Evolutionary conservation across 2,113 vertebrate genomes (phyloP), one percentile per base, ranked within the genome.

Genomic region (Dunckerocampus dactyliophorus): DNA sequence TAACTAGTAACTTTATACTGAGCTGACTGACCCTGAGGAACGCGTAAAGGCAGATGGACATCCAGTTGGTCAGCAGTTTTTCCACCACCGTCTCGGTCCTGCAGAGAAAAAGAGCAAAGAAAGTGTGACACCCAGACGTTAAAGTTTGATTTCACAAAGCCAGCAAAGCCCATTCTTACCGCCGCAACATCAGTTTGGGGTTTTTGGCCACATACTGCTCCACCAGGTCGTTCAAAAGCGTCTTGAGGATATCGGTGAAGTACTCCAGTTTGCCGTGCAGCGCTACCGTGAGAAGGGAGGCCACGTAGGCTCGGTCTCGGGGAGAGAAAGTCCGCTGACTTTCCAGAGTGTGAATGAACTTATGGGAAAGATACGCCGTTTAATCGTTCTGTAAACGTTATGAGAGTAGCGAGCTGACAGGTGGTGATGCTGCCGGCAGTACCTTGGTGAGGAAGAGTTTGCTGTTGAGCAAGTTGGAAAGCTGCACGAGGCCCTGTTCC

Each of bases 401-500:
- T 8, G 10, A 28, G 42, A 46, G 14, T 4, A 14, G 12, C 12
- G 10, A 5, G 10, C 37, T 11, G 10, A 6, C 42, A 16, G 11
- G 8, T 21, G 16, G 45, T 2, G 54, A 72, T 2, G 31, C 43
- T 7, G 6, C 46, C 16, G 4, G 13, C 24, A 0, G 1, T 87
- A 99, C 97, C 94, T 98, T 99, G 74, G 94, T 99, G 82, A 99
- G 95, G 84, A 99, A 99, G 48, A 98, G 94, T 71, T 99, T 99
- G 89, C 96, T 99, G 87, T 98, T 98, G 67, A 99, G 95, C 60
- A 99, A 91, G 80, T 99, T 98, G 56, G 95, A 99, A 34, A 99
- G 92, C 85, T 98, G 95, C 42, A 96, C 91, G 79, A 99, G 89
- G 45, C 97, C 97, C 71, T 98, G 97, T 68, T 99, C 97, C 77